These are phyloP conservation scores for Synergus umbraculus DNA, from an alignment of 2,888 invertebrate species.

Conservation along the genomic window DNA sequence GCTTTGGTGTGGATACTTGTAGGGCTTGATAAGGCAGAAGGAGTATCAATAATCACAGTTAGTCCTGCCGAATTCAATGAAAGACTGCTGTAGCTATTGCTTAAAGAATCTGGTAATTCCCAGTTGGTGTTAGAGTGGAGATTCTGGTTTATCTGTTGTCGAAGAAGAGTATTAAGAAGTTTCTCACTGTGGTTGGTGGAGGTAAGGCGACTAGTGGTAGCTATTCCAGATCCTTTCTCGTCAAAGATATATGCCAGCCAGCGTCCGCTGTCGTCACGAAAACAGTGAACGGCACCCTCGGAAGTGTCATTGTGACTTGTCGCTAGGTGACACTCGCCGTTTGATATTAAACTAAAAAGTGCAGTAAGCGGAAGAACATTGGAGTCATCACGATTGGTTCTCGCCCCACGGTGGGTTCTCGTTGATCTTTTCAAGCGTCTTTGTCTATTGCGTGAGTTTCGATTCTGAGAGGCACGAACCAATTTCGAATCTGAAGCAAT, in stretches of 20 bases:
- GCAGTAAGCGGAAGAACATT: conserved; percentile 70
- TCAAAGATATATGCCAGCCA: conserved; percentile 94
- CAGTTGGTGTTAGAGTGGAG: conserved; percentile 63
- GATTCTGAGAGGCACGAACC: conserved; percentile 52
- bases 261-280: conserved; percentile 90
- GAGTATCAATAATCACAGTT: conserved; percentile 76
- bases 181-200: conserved; percentile 67
- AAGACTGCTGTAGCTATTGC: conserved; percentile 79
- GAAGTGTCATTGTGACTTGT: conserved; percentile 87
- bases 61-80: conserved; percentile 77
- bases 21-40: conserved; percentile 66
- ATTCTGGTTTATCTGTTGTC: conserved; percentile 66
- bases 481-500: conserved; percentile 35
- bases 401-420: conserved; percentile 66
- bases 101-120: conserved; percentile 76
- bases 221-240: conserved; percentile 83
- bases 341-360: conserved; percentile 76
- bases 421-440: conserved; percentile 80
- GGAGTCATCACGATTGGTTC: conserved; percentile 52
- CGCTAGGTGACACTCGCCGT: conserved; percentile 83
- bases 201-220: conserved; percentile 75
- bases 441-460: conserved; percentile 79
- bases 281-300: conserved; percentile 90
- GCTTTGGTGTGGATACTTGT: conserved; percentile 62
- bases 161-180: conserved; percentile 70